Conservation (phyloP, 2,113 vertebrate genomes). For the Chlamydotis undulata region DNA sequence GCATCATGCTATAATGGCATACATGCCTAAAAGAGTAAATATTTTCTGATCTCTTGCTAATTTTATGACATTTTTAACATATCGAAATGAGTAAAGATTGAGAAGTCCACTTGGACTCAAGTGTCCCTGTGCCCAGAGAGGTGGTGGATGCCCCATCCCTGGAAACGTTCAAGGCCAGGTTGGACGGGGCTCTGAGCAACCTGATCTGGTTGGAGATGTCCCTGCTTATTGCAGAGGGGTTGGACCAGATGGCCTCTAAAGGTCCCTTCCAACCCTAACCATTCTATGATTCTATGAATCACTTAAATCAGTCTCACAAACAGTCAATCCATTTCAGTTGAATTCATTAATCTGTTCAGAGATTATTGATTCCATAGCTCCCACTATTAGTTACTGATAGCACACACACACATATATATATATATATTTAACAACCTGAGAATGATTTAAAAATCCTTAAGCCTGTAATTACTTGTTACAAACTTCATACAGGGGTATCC, state of each 20-base stretch:
- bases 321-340: neutral
- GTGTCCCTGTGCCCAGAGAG: too few relatives aligned
- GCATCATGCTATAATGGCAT: neutral
- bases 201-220: too few relatives aligned
- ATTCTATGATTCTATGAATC: neutral
- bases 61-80: neutral
- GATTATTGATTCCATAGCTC: neutral
- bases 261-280: too few relatives aligned
- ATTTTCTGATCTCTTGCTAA: neutral
- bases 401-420: neutral
- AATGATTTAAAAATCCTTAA: constrained; percentile 10
- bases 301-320: neutral
- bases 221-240: too few relatives aligned
- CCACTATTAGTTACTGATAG: neutral
- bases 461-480: neutral
- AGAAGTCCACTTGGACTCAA: neutral
- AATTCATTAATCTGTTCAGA: neutral
- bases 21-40: neutral
- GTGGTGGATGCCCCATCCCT: too few relatives aligned
- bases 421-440: neutral
- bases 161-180: too few relatives aligned
- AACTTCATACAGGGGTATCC: neutral
- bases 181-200: too few relatives aligned
- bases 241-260: too few relatives aligned
- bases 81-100: neutral